phyloP scores from a whole-genome alignment of 2,113 vertebrate genomes.

The Rutilus rutilus region DNA sequence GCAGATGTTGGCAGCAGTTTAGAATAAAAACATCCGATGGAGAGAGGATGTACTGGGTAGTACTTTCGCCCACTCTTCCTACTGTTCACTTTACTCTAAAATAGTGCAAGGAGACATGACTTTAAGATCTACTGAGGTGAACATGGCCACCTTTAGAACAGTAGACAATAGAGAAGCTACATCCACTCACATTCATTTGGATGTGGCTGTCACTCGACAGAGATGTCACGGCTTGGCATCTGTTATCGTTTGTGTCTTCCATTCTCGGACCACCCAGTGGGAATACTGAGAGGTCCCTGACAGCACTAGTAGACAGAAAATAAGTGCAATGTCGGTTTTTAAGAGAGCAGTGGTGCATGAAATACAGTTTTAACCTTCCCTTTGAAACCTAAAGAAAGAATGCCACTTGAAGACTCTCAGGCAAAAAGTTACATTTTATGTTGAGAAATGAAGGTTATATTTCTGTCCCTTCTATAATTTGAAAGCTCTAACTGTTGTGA shows the following conservation, averaged over 20 bases:
- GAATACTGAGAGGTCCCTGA: slow-evolving; percentile 43
- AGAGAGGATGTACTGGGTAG: neutral
- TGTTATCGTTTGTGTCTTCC: slow-evolving; percentile 46
- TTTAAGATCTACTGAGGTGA: neutral
- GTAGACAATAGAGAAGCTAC: slow-evolving; percentile 1
- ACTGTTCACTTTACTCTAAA: neutral
- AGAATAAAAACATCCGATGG: neutral
- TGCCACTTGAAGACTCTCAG: neutral
- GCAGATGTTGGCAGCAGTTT: slow-evolving; percentile 34
- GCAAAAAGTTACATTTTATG: neutral
- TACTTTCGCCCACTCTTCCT: neutral
- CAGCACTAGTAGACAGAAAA: slow-evolving; percentile 43
- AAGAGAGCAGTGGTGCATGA: neutral
- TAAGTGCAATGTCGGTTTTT: slow-evolving; percentile 6
- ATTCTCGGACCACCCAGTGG: slow-evolving; percentile 25
- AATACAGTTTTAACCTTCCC: slow-evolving; percentile 13
- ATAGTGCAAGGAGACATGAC: neutral
- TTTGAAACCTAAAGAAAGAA: slow-evolving; percentile 1
- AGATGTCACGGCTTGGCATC: slow-evolving; percentile 35
- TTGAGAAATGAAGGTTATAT: neutral
- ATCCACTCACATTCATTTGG: slow-evolving; percentile 31
- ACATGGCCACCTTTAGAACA: neutral
- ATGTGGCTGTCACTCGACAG: slow-evolving; percentile 28
- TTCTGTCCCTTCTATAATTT: neutral
- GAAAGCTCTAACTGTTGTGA: neutral